Evolutionary conservation across 2,113 vertebrate species (phyloP).

Genomic region (Etheostoma cragini): DNA sequence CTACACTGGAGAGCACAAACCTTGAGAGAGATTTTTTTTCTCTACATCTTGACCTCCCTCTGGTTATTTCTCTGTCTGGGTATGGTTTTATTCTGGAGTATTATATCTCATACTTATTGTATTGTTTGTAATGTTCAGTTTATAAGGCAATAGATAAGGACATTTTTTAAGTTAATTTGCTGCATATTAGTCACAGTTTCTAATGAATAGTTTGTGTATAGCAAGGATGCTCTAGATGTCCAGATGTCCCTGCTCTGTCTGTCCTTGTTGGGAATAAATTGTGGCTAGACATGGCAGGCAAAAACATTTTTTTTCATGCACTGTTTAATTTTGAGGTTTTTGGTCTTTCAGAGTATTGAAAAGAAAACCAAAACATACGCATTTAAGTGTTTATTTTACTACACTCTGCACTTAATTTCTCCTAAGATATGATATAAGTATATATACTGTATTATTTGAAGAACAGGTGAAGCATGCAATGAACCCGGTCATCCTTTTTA

Average conservation of each 20-base stretch:
- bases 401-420: too few species aligned
- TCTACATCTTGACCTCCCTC: background rate
- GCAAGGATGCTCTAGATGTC: background rate
- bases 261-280: background rate
- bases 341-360: too few species aligned
- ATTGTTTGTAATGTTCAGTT: background rate
- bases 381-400: too few species aligned
- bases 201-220: constrained; percentile 29
- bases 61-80: background rate
- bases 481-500: too few species aligned
- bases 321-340: too few species aligned
- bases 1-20: background rate
- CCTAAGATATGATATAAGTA: too few species aligned
- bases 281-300: too few species aligned
- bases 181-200: constrained; percentile 31
- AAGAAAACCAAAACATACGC: too few species aligned
- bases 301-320: too few species aligned
- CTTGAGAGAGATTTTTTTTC: background rate
- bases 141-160: constrained; percentile 1
- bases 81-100: background rate
- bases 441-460: too few species aligned
- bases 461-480: too few species aligned
- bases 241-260: background rate
- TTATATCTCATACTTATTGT: background rate
- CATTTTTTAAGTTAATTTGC: constrained; percentile 16